A percentile compares a stretch with the other conserved stretches of the same genome.
Evolutionary conservation across 2,113 vertebrate species (phyloP).

Genomic region (Prinia subflava): DNA sequence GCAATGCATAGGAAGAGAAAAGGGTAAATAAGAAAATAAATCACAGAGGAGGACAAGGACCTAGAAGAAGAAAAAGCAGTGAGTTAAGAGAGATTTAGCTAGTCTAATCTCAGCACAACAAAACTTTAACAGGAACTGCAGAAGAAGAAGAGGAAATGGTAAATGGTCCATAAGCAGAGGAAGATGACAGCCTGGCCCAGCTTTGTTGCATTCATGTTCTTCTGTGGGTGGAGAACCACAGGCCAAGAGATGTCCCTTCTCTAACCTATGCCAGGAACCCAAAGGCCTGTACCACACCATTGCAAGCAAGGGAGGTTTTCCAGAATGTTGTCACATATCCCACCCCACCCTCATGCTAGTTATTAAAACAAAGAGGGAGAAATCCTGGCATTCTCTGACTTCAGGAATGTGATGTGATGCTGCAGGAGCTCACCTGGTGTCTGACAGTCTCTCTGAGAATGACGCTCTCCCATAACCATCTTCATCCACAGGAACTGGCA

Average conservation of each 20-base stretch:
- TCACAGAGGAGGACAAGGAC: rapidly evolving
- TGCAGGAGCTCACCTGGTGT: not conserved
- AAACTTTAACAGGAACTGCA: not conserved
- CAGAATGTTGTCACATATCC: not conserved
- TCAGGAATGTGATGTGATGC: not conserved
- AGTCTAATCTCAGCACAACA: not conserved
- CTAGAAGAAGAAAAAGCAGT: not conserved
- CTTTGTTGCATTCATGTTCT: not conserved
- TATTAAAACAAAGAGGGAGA: not conserved
- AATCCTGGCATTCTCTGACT: not conserved
- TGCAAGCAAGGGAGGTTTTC: rapidly evolving
- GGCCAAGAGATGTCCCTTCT: not conserved
- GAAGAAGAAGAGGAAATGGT: not conserved
- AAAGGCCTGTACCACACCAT: not conserved
- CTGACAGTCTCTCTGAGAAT: not conserved
- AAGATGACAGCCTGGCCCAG: not conserved
- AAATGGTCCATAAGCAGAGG: not conserved
- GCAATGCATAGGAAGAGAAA: not conserved
- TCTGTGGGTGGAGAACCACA: not conserved
- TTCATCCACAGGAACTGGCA: not conserved
- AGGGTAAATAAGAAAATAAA: not conserved
- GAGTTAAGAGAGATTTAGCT: not conserved
- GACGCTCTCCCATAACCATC: not conserved
- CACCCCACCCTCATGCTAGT: rapidly evolving
- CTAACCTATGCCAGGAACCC: not conserved